Evolutionary conservation across 2,888 invertebrate genomes (phyloP).

Genomic region (Saturnia pavonia): DNA sequence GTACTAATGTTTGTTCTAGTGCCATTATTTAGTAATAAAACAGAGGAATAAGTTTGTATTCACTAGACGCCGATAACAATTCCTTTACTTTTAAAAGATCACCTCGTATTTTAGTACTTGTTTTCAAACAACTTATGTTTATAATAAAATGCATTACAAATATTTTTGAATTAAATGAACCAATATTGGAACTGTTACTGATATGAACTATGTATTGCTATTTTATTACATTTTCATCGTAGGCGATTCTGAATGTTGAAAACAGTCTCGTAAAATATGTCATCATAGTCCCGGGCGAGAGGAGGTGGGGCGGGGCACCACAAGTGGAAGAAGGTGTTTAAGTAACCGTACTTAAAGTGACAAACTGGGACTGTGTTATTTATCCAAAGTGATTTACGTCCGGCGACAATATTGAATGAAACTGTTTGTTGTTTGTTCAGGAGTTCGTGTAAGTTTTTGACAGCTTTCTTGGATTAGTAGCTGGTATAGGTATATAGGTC

Average conservation of each 20-base stretch:
- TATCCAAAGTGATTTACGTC: conserved; percentile 10
- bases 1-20: too few species aligned
- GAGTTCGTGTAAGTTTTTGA: conserved; percentile 6
- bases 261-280: background rate
- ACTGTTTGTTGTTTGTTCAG: conserved; percentile 9
- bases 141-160: background rate
- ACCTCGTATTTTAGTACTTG: too few species aligned
- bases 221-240: background rate
- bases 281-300: background rate
- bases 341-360: conserved; percentile 11
- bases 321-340: conserved; percentile 2
- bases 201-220: background rate
- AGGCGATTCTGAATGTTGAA: background rate
- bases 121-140: background rate
- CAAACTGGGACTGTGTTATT: conserved; percentile 2
- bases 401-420: conserved; percentile 7
- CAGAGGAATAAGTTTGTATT: too few species aligned
- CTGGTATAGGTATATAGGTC: background rate
- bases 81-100: too few species aligned
- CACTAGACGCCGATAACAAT: too few species aligned
- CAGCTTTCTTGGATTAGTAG: conserved; percentile 1
- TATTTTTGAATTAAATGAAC: background rate
- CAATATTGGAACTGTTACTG: background rate
- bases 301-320: background rate
- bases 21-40: too few species aligned